Base-by-base conservation (phyloP, 2,888 invertebrate species). In the Ptychoptera contaminata region DNA sequence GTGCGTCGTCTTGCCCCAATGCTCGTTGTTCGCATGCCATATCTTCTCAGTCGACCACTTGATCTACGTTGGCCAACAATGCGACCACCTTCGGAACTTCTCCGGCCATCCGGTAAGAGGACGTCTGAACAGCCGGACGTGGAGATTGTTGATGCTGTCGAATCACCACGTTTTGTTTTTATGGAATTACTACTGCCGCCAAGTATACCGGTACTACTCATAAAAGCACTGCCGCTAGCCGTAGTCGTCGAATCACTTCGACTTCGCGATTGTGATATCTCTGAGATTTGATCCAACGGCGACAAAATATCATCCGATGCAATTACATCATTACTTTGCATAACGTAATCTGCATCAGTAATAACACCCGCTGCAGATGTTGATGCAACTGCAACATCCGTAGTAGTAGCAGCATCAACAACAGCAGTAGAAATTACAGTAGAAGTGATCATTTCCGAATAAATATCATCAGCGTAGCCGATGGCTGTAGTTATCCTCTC, bases 241-340 rank as follows among this genome's bases (percentile, higher is more conserved):
- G 64, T 60, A 2, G 63, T 65, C 34, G 65, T 65, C 43, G 65
- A 65, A 47, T 65, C 65, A 43, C 65, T 65, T 31, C 65, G 62
- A 2, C 23, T 23, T 23, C 23, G 23, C 23, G 23, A 23, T 23
- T 23, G 23, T 23, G 23, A 23, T 23, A 23, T 23, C 23, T 23
- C 23, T 15, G 52, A 49, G 37, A 44, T 47, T 46, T 53, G 51
- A 37, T 51, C 50, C 6, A 63, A 50, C 8, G 64, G 63, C 8
- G 63, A 62, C 4, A 62, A 58, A 46, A 62, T 62, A 40, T 62
- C 59, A 14, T 60, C 23, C 4, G 23, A 23, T 23, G 23, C 23
- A 23, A 23, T 23, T 5, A 23, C 23, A 23, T 23, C 23, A 23
- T 7, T 23, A 7, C 7, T 23, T 23, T 23, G 23, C 23, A 7